A percentile compares a stretch with the other conserved stretches of the same genome.
phyloP scores from a whole-genome alignment of 2,113 vertebrate species.

The Promerops cafer region DNA sequence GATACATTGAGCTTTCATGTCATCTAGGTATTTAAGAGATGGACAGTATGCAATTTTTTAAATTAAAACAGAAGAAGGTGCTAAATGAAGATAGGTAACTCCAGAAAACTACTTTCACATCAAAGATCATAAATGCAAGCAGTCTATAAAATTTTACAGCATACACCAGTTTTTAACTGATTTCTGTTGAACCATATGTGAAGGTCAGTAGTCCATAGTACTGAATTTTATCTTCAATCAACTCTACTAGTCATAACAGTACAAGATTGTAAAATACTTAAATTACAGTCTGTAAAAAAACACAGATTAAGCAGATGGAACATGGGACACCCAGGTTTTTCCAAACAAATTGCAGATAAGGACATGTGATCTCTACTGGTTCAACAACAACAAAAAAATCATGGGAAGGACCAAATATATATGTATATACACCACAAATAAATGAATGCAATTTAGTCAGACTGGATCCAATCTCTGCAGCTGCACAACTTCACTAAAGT shows the following conservation, averaged over 20 bases:
- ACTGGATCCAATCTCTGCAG: not conserved
- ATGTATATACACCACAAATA: not conserved
- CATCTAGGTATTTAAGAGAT: not conserved
- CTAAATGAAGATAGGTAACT: not conserved
- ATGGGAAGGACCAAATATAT: not conserved
- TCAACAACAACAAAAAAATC: not conserved
- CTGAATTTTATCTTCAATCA: not conserved
- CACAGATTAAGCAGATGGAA: not conserved
- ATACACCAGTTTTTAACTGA: not conserved
- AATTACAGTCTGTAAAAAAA: not conserved
- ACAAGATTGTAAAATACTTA: not conserved
- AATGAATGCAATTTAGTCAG: not conserved
- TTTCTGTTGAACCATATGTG: not conserved
- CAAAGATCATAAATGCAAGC: not conserved
- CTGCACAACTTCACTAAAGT: not conserved
- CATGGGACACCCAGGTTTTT: not conserved
- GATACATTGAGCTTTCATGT: not conserved
- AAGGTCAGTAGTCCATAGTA: not conserved
- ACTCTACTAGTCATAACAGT: not conserved
- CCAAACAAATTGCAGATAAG: not conserved
- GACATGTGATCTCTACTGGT: not conserved
- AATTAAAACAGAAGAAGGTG: not conserved
- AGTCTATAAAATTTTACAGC: not conserved
- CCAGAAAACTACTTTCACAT: not conserved
- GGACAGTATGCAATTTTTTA: not conserved